Conservation (phyloP, 1,140 invertebrate species). For the Eupeodes corollae region DNA sequence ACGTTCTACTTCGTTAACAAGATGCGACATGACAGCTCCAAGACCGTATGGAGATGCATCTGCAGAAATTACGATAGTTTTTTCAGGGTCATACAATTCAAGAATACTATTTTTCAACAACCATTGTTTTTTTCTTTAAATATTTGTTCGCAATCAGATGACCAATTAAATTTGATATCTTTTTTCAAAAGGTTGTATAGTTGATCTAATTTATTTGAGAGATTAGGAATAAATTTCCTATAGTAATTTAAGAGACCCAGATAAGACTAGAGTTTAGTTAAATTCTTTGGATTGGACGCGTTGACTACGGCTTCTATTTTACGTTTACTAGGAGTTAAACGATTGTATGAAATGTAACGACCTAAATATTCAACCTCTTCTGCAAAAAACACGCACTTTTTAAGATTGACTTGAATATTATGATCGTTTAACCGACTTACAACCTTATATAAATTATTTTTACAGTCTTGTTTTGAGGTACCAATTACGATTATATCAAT, state of each 20-base stretch:
- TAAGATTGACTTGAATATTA: no score
- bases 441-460: no score
- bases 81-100: conserved; percentile 17
- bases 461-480: no score
- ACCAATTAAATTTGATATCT: conserved; percentile 11
- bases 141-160: conserved; percentile 2
- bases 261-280: conserved; percentile 29
- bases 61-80: conserved; percentile 6
- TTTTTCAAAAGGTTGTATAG: conserved; percentile 16
- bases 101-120: conserved; percentile 7
- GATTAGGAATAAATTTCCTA: conserved; percentile 24
- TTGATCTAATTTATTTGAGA: conserved; percentile 14
- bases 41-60: conserved; percentile 13
- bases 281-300: conserved; percentile 20
- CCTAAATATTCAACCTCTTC: no score
- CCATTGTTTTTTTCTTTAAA: conserved; percentile 11
- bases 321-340: conserved; percentile 21
- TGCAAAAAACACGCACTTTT: no score
- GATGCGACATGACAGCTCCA: conserved; percentile 18
- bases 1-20: conserved; percentile 15
- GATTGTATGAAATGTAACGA: conserved; percentile 22
- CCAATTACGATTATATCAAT: no score
- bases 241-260: conserved; percentile 31
- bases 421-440: no score
- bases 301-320: conserved; percentile 36